These are phyloP conservation scores for Vidua chalybeata DNA, from an alignment of 2,113 vertebrate genomes.

Conservation along the genomic window DNA sequence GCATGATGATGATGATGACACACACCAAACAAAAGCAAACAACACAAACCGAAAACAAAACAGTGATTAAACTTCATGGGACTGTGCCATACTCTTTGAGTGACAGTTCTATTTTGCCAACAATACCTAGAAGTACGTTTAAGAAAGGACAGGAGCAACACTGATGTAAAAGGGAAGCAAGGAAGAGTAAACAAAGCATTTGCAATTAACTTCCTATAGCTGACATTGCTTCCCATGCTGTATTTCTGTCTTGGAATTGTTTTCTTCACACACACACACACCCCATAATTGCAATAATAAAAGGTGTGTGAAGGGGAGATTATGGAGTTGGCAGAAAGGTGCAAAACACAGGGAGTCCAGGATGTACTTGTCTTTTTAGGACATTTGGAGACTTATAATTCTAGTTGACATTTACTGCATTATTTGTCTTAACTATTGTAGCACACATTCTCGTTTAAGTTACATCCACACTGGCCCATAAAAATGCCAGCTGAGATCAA, in stretches of 20 bases:
- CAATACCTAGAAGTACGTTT: neutral
- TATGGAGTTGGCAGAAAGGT: neutral
- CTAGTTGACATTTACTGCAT: neutral
- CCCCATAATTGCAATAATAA: neutral
- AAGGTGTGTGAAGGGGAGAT: neutral
- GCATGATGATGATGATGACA: accelerated
- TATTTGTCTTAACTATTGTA: conserved; percentile 7
- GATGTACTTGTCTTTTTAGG: neutral
- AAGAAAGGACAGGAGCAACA: neutral
- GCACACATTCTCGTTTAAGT: neutral
- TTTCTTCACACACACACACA: neutral
- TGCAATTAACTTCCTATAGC: neutral
- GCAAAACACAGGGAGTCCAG: neutral
- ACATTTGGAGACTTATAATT: neutral
- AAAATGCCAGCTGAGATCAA: neutral
- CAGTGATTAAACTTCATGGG: neutral
- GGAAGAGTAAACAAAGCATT: neutral
- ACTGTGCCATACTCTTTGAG: neutral
- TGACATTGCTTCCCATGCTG: neutral
- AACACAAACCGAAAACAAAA: neutral
- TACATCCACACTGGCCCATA: neutral
- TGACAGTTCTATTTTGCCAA: neutral
- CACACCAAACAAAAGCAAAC: neutral
- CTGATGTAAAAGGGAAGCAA: neutral
- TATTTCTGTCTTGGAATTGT: neutral